These are phyloP conservation scores for Diabrotica undecimpunctata DNA, from an alignment of 1,140 invertebrate species.

Conservation along the genomic window DNA sequence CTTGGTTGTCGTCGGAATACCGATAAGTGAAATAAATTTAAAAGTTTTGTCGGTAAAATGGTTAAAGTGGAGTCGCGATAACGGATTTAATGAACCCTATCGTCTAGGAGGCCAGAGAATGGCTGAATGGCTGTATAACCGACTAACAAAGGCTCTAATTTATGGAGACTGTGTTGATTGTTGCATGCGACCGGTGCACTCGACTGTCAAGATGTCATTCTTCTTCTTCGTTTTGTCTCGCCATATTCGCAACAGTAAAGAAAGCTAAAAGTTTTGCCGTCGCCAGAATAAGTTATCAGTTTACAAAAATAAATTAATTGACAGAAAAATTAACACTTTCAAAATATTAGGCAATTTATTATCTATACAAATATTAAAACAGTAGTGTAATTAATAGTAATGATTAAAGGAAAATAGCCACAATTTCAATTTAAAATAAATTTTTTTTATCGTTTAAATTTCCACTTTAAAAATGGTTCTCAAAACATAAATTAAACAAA, in stretches of 20 bases:
- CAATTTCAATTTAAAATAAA: too few species aligned
- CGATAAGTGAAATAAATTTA: constrained; percentile 47
- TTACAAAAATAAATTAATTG: too few species aligned
- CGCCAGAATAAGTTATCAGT: constrained; percentile 26
- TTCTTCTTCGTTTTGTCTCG: constrained; percentile 29
- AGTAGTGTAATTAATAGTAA: background rate
- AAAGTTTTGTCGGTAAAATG: constrained; percentile 43
- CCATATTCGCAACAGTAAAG: constrained; percentile 40
- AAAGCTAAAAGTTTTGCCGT: constrained; percentile 35
- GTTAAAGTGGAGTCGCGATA: constrained; percentile 41
- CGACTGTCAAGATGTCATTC: constrained; percentile 7
- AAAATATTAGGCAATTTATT: too few species aligned
- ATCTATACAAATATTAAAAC: background rate
- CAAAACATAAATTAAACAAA: too few species aligned
- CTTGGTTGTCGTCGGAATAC: constrained; percentile 37
- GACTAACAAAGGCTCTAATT: constrained; percentile 42
- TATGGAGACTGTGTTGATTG: constrained; percentile 42
- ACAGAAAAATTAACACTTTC: too few species aligned
- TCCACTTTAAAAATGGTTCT: too few species aligned
- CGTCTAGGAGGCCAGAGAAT: constrained; percentile 33
- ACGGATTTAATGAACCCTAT: constrained; percentile 47
- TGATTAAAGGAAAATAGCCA: too few species aligned
- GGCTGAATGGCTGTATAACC: constrained; percentile 38
- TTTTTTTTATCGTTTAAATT: too few species aligned
- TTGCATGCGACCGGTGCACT: constrained; percentile 36